Evolutionary conservation across 2,888 invertebrate genomes (phyloP), one percentile per base, ranked within the genome.

Genomic region (Argynnis bischoffii): DNA sequence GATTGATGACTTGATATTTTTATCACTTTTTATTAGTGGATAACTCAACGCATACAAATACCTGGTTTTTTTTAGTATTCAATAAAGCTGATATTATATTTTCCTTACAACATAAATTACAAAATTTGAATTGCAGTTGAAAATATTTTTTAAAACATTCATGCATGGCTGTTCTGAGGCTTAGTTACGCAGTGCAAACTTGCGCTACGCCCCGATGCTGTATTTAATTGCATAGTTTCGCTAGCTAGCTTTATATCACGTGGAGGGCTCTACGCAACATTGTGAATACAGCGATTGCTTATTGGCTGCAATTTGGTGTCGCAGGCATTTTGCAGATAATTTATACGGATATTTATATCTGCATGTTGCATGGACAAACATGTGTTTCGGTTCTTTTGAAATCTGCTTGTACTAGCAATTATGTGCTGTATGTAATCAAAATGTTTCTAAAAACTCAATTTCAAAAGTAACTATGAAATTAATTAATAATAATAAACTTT

Each of bases 171-270:
- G 46, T 67, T 47, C 16, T 16, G 18, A 31, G 47, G 46, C 51
- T 56, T 56, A 67, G 59, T 64, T 67, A 64, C 55, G 55, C 63
- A 50, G 66, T 66, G 63, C 50, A 59, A 63, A 63, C 63, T 66
- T 63, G 66, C 41, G 63, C 56, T 59, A 63, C 31, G 63, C 63
- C 55, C 41, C 18, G 54, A 55, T 63, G 66, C 63, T 56, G 59
- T 63, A 63, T 63, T 63, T 69, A 66, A 66, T 69, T 66, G 66
- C 69, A 56, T 66, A 63, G 63, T 41, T 63, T 50, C 47, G 66
- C 57, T 63, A 56, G 60, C 61, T 35, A 57, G 57, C 56, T 63
- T 53, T 63, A n/a, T 35, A 67, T 41, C 57, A 59, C 59, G 64
- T 59, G 48, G 54, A 68, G 64, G n/a, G 57, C 57, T 48, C 48